Conservation (phyloP, 2,113 vertebrate species). For the Egretta garzetta region DNA sequence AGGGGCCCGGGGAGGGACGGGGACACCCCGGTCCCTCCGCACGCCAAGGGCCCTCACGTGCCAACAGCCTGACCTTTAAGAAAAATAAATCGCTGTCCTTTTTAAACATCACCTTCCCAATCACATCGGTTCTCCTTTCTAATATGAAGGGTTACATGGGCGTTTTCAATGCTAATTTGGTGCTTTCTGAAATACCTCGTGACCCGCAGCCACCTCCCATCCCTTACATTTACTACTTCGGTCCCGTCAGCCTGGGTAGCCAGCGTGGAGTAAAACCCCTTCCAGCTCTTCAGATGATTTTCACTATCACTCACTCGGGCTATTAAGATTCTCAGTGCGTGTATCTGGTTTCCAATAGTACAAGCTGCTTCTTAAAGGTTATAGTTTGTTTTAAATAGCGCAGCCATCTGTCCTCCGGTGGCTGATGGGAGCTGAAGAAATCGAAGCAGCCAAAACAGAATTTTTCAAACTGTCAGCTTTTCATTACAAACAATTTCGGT, state of each 20-base stretch:
- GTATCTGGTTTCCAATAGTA: constrained; percentile 66
- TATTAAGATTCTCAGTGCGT: not conserved
- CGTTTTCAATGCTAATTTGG: not conserved
- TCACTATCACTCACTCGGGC: not conserved
- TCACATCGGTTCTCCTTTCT: not conserved
- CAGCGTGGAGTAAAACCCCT: not conserved
- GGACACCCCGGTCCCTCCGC: accelerated
- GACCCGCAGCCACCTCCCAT: not conserved
- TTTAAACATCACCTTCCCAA: not conserved
- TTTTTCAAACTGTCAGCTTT: constrained; percentile 35
- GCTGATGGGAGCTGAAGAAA: constrained; percentile 54
- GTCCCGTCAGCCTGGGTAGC: not conserved
- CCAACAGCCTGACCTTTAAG: not conserved
- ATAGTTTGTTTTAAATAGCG: constrained; percentile 74
- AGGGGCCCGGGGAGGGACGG: not conserved
- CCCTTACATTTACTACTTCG: not conserved
- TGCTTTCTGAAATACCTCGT: not conserved
- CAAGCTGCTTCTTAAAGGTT: constrained; percentile 68
- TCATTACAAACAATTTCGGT: not conserved
- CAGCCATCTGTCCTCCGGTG: constrained; percentile 65
- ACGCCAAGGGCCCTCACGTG: accelerated
- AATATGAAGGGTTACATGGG: not conserved
- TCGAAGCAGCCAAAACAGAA: constrained; percentile 28
- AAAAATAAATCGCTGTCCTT: not conserved
- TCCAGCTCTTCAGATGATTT: not conserved